Base-by-base conservation (phyloP, 2,113 vertebrate species). In the Hemiscyllium ocellatum region DNA sequence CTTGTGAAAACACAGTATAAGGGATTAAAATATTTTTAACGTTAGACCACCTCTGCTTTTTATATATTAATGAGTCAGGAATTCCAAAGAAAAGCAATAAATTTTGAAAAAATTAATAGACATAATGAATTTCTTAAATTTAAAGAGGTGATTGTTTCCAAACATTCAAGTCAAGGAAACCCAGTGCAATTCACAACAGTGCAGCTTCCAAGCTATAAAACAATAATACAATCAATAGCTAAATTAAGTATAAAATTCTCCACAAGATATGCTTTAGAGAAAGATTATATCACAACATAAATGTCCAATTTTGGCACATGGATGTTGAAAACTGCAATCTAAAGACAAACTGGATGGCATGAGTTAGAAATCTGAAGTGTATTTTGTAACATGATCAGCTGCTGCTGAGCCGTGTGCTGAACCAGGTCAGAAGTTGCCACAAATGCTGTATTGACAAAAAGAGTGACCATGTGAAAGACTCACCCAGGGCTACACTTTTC, bases 21-120 rank as follows among this genome's bases (percentile, higher is more conserved):
- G 68, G 47, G 69, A 95, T 95, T 95, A 95, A 95, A 95, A 72
- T 95, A 72, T 68, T 52, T 95, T 76, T 52, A 26, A 42, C 52
- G 12, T 47, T 50, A 72, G 42, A 50, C 68, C n/a, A 94, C 66
- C 68, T 61, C 65, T 94, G 37, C 42, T 66, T 37, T 90, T 65
- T 90, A 72, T 50, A 42, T 33, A 95, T 50, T 95, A 95, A 95
- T 95, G 24, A n/a, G 37, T 72, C 37, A 72, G 94, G 69, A 72
- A 95, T 50, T 95, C 91, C 69, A 70, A 47, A 17, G 26, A 52
- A n/a, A 90, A 83, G 42, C 33, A 33, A 93, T 33, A 66, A 91
- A 5, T 68, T 91, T 68, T 70, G 10, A 70, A 95, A 72, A 95
- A 52, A 72, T 72, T 52, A 69, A 37, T 5, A 66, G 10, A 13